Evolutionary conservation across 1,140 invertebrate genomes (phyloP).

Genomic region (Zophobas atratus): DNA sequence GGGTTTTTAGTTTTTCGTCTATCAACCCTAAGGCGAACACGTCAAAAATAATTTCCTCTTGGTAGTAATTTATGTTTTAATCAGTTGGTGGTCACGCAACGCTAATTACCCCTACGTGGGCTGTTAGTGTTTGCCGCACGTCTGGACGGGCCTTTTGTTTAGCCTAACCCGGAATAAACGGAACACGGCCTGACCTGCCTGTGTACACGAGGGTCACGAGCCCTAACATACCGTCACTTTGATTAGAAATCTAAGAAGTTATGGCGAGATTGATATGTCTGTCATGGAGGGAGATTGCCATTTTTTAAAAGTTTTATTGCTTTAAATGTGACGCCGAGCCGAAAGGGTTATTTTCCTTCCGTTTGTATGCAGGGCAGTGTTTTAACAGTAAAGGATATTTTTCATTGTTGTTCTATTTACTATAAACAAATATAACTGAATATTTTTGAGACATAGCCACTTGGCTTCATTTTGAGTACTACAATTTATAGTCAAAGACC

Average conservation of each 20-base stretch:
- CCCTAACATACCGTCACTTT: not conserved
- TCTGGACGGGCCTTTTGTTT: conserved; percentile 54
- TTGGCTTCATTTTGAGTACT: too few species aligned
- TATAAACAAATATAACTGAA: too few species aligned
- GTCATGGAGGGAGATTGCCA: too few species aligned
- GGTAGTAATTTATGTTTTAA: conserved; percentile 64
- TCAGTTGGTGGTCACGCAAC: conserved; percentile 63
- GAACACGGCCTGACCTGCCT: conserved; percentile 12
- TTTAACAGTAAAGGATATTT: too few species aligned
- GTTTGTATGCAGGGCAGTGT: too few species aligned
- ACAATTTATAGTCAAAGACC: too few species aligned
- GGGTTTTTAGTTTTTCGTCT: conserved; percentile 42
- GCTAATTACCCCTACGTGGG: conserved; percentile 63
- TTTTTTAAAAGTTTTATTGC: too few species aligned
- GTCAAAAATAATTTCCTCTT: conserved; percentile 63
- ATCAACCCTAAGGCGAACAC: conserved; percentile 59
- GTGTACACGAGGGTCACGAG: conserved; percentile 20
- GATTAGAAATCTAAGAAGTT: not conserved
- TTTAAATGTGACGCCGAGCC: too few species aligned
- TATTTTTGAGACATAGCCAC: too few species aligned
- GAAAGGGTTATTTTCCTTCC: too few species aligned
- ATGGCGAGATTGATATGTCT: too few species aligned
- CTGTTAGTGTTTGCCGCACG: conserved; percentile 56
- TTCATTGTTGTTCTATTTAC: too few species aligned
- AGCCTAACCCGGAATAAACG: conserved; percentile 45